phyloP scores from a whole-genome alignment of 2,797 vertebrate genomes.

The Jordanella pulchra region DNA sequence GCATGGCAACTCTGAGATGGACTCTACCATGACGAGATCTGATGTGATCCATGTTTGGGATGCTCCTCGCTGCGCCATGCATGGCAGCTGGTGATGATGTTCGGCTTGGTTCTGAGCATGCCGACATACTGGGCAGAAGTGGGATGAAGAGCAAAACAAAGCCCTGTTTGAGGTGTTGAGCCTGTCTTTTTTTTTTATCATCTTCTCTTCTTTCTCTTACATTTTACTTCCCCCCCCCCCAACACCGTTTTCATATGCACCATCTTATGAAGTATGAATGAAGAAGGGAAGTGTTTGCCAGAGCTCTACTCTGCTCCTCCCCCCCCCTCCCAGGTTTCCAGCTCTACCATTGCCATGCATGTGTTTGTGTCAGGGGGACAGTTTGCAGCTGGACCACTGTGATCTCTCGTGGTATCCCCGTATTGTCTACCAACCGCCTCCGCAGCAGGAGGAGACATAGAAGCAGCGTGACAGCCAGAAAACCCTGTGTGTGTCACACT shows the following conservation, averaged over 20 bases:
- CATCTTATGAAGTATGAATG: conserved; percentile 64
- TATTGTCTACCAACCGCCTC: conserved; percentile 62
- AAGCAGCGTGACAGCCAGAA: conserved; percentile 44
- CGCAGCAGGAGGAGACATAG: conserved; percentile 55
- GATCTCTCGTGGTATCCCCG: conserved; percentile 52
- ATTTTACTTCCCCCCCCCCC: conserved; percentile 17
- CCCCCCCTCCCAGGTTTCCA: conserved; percentile 38
- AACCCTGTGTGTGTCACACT: conserved; percentile 62
- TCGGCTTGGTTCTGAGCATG: background rate
- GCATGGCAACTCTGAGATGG: conserved; percentile 64
- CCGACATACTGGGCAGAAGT: background rate
- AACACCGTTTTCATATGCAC: conserved; percentile 39
- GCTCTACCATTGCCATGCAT: conserved; percentile 24
- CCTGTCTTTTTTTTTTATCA: conserved; percentile 21
- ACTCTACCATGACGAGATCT: conserved; percentile 34
- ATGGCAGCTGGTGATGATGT: background rate
- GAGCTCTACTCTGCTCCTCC: conserved; percentile 1
- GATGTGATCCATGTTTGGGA: conserved; percentile 26
- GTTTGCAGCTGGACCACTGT: conserved; percentile 15
- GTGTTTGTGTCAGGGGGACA: conserved; percentile 8
- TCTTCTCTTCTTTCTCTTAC: conserved; percentile 23
- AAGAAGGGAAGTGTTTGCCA: conserved; percentile 31
- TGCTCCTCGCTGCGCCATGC: conserved; percentile 41
- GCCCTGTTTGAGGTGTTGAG: background rate
- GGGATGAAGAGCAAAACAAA: conserved; percentile 8